Base-by-base conservation (phyloP, 2,113 vertebrate species). In the Anguilla rostrata region DNA sequence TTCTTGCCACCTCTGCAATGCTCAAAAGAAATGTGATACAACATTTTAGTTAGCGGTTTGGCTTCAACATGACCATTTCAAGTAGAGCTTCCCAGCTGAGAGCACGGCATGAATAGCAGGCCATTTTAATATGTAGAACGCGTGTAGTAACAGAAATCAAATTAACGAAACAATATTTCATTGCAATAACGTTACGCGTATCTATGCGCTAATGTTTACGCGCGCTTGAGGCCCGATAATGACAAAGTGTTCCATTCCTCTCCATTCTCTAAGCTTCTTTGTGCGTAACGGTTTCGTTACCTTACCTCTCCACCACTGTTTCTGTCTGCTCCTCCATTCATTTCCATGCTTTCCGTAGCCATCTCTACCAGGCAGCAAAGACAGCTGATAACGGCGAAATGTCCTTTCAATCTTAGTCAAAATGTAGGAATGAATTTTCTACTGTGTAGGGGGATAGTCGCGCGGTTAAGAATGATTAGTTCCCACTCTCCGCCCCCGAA, bases 301-400 rank as follows among this genome's bases (percentile, higher is more conserved):
- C 90, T 92, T 88, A 92, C 91, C 90, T 92, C 91, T 39, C 75
- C 20, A 78, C 84, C 82, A 87, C 83, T 90, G 84, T 82, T 87
- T 85, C 87, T 88, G 83, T 87, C 91, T 79, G 85, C 85, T 75
- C 53, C 89, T 56, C n/a, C 85, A 81, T 84, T 92, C 83, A 89
- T 90, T 56, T 84, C 57, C 34, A 86, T 60, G 39, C 16, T 66
- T 89, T 66, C 84, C 78, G 82, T 60, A 7, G 57, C 81, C 83
- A 78, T 84, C 66, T 56, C 43, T 34, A 34, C 22, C 29, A 34
- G 43, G 12, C 26, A 2, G 81, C 43, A 46, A 75, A 75, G 2
- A 26, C 6, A 12, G 29, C 3, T 75, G 71, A 34, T 34, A 26
- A 75, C n/a, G 71, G 11, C 11, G 71, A 75, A 75, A 34, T 26